Evolutionary conservation across 2,113 vertebrate genomes (phyloP), one percentile per base, ranked within the genome.

Genomic region (Corythaeola cristata): DNA sequence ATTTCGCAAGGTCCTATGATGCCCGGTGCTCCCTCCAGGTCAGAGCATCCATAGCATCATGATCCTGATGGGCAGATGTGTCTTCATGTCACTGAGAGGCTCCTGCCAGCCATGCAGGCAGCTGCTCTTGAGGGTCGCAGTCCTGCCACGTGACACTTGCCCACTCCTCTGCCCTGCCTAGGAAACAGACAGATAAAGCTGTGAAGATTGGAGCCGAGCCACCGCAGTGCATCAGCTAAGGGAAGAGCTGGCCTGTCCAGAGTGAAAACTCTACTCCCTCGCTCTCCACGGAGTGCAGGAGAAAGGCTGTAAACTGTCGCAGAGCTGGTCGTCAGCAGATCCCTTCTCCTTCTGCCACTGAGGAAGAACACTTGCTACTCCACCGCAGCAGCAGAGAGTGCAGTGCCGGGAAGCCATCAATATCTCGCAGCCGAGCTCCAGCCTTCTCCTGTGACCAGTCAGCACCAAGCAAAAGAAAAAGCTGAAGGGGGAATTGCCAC

Each of bases 91-190:
- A 79, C 20, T 12, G 33, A 53, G 15, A 27, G 50, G 62, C 19
- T 58, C 49, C 66, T 52, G 62, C 32, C 47, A 87, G 68, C 30
- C 66, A 58, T 1, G 4, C 4, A 45, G 66, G 37, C 37, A 88
- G 41, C 53, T 82, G 45, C 45, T 52, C 63, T 45, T 0, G 3
- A 63, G 27, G 47, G 41, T 18, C 8, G 1, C 55, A 39, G 44
- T 67, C 41, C 41, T 73, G n/a, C n/a, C 2, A 1, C 0, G 0
- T 1, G 6, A 86, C 33, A 44, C 8, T 7, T 17, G 62, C 14
- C 14, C 52, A 74, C 28, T 83, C 73, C 83, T 66, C 80, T 58
- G 39, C 27, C 47, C n/a, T 73, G 47, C 59, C 15, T 33, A 15
- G 44, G 45, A 12, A 90, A 47, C 41, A 88, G 67, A 49, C 90